Base-by-base conservation (phyloP, 2,888 invertebrate genomes). In the Gymnocheta viridis region DNA sequence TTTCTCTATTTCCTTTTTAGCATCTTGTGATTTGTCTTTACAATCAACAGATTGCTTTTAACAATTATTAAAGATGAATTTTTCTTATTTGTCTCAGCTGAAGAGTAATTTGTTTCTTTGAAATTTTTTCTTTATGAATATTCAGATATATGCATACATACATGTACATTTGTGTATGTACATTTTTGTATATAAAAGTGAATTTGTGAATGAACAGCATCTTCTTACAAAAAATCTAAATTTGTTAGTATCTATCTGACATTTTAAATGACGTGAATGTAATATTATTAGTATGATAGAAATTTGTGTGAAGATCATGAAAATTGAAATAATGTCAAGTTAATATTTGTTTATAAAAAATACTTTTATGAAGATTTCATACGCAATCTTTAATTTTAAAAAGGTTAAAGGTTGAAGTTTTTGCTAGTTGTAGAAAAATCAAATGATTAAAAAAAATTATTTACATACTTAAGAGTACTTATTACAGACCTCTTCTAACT, bases 31-130 rank as follows among this genome's bases (percentile, higher is more conserved):
- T 72, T 74, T 66, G 49, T 74, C 56, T 79, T 56, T 41, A 49
- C 80, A 81, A 84, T 84, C 84, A 84, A 84, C 84, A 84, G 80
- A 84, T 84, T 81, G 80, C 84, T 84, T 80, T 77, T 84, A 60
- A 73, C 77, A 84, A 81, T 80, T 81, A 76, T 51, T 73, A 69
- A 29, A 58, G 66, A 58, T 12, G n/a, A 64, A 81, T 32, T 73
- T 66, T 49, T 66, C 35, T 49, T 35, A 64, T 56, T 58, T 17
- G n/a, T 64, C 17, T 9, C 7, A 38, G 58, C 29, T 41, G 54
- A 5, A 64, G 29, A 41, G 0, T 10, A 17, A 19, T 29, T 24
- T 5, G 9, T 24, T 76, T 47, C 27, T 58, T 44, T 47, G 38
- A 49, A 49, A 38, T 72, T 2, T 60, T 22, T 58, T 56, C 9